phyloP scores from a whole-genome alignment of 2,113 vertebrate genomes.

The Myrmecobius fasciatus region DNA sequence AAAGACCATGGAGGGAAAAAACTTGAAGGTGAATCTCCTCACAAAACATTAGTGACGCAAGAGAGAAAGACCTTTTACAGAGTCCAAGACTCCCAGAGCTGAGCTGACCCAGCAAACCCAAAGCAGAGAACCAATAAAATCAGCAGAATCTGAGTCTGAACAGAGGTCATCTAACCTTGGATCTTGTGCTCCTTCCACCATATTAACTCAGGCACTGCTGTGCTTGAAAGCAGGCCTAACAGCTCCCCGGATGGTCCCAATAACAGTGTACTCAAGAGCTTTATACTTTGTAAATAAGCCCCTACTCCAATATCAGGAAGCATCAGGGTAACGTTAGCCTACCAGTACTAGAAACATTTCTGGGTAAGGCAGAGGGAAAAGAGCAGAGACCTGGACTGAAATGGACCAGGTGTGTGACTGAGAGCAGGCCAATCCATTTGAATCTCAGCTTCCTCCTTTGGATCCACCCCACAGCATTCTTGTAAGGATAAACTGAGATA shows the following conservation, averaged over 20 bases:
- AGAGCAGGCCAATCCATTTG: neutral
- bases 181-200: neutral
- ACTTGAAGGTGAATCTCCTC: neutral
- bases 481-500: slow-evolving; percentile 9
- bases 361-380: neutral
- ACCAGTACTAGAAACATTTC: neutral
- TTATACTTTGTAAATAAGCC: neutral
- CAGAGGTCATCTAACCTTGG: neutral
- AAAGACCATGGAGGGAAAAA: neutral
- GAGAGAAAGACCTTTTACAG: neutral
- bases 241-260: too few species aligned
- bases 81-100: neutral
- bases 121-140: too few species aligned
- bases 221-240: neutral
- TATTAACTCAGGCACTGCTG: neutral
- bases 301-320: neutral
- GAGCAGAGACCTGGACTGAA: neutral
- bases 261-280: neutral
- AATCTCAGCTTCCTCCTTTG: slow-evolving; percentile 19
- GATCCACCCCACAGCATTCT: neutral
- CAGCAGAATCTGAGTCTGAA: neutral
- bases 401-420: neutral
- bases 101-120: neutral
- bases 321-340: too few species aligned
- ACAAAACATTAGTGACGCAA: neutral